These are phyloP conservation scores for Taenaris catops DNA, from an alignment of 2,888 invertebrate genomes.

Conservation along the genomic window DNA sequence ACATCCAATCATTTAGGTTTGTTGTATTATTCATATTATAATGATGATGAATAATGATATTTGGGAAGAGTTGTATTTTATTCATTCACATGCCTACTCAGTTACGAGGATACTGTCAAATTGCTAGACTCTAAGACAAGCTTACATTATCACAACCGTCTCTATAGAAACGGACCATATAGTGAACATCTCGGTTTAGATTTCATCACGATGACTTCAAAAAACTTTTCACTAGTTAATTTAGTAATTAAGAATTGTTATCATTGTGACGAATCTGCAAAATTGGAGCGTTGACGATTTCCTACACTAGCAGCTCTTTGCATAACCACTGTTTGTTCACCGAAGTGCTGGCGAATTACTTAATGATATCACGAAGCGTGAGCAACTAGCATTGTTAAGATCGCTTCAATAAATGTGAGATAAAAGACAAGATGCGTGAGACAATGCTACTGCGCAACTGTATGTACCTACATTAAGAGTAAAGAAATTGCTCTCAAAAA, in stretches of 20 bases:
- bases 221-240: not conserved
- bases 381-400: constrained; percentile 17
- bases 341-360: constrained; percentile 18
- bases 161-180: too few species aligned
- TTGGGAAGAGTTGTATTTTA: too few species aligned
- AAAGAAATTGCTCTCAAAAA: not conserved
- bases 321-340: constrained; percentile 20
- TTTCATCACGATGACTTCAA: too few species aligned
- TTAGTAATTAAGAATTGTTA: constrained; percentile 5
- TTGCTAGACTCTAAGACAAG: too few species aligned
- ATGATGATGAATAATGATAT: too few species aligned
- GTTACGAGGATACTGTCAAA: too few species aligned
- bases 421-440: constrained; percentile 13
- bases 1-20: too few species aligned
- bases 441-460: constrained; percentile 11
- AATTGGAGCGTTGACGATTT: constrained; percentile 18
- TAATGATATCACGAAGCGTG: constrained; percentile 17
- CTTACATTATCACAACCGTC: too few species aligned
- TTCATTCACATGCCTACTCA: too few species aligned
- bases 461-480: not conserved
- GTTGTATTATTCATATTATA: too few species aligned
- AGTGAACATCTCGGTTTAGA: too few species aligned
- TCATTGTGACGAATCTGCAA: constrained; percentile 12
- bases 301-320: constrained; percentile 13
- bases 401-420: constrained; percentile 15